These are phyloP conservation scores for Saturnia pavonia DNA, from an alignment of 2,888 invertebrate genomes.

Conservation along the genomic window DNA sequence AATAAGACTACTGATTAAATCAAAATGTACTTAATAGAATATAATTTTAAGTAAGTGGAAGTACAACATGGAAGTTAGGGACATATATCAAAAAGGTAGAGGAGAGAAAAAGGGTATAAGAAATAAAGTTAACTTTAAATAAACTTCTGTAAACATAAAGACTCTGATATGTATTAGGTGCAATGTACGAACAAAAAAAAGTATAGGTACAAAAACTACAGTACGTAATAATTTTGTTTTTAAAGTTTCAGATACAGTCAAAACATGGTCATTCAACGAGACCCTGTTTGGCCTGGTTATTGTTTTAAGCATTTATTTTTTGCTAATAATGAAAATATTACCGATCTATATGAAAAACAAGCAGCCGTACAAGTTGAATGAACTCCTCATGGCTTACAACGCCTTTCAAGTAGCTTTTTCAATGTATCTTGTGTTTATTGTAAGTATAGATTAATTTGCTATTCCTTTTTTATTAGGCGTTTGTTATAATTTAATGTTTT, in stretches of 20 bases:
- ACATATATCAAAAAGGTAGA: too few relatives aligned
- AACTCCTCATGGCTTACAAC: conserved; percentile 86
- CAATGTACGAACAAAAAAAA: too few relatives aligned
- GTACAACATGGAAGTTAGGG: too few relatives aligned
- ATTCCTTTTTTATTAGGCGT: conserved; percentile 21
- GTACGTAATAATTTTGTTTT: neutral
- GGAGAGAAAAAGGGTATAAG: too few relatives aligned
- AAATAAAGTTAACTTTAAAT: too few relatives aligned
- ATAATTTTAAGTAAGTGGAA: too few relatives aligned
- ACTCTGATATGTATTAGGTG: too few relatives aligned
- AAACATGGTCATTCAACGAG: conserved; percentile 57
- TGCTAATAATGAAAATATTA: conserved; percentile 84
- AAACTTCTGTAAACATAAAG: too few relatives aligned
- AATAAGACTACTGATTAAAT: too few relatives aligned
- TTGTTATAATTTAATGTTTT: neutral
- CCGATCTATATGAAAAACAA: conserved; percentile 86
- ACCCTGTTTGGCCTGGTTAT: conserved; percentile 47
- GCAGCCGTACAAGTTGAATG: conserved; percentile 83
- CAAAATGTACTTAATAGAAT: too few relatives aligned
- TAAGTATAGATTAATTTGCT: conserved; percentile 54
- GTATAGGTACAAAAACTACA: neutral
- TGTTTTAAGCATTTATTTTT: conserved; percentile 84
- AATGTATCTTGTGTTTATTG: conserved; percentile 81
- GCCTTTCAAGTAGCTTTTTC: conserved; percentile 85
- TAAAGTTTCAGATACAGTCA: conserved; percentile 45